phyloP scores from a whole-genome alignment of 2,113 vertebrate species.

The Opisthocomus hoazin region DNA sequence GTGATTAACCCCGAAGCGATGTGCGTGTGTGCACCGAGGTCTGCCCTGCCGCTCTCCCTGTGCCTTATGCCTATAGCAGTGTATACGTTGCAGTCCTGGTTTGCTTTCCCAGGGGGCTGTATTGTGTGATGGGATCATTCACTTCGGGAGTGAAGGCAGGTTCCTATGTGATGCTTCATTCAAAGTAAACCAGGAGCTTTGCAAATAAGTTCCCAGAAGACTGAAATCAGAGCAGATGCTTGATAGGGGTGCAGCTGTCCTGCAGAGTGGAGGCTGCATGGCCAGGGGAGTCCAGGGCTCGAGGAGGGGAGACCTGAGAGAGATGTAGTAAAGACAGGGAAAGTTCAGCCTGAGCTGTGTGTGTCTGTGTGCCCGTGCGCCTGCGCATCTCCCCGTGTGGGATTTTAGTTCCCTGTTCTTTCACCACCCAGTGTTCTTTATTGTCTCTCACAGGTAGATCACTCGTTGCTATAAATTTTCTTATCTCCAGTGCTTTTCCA shows the following conservation, averaged over 20 bases:
- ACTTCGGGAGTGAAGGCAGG: rapidly evolving
- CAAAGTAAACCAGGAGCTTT: not conserved
- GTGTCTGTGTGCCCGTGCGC: not conserved
- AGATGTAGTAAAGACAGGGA: not conserved
- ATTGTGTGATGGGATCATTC: not conserved
- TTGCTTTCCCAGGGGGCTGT: not conserved
- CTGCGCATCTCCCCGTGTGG: not conserved
- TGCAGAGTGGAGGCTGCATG: not conserved
- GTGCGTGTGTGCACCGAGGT: not conserved
- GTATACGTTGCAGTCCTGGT: not conserved
- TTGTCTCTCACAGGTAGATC: constrained; percentile 70
- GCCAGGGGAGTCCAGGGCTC: not conserved
- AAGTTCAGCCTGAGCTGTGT: not conserved
- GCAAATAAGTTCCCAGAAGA: not conserved
- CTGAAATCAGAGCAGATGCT: not conserved
- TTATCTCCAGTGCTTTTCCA: constrained; percentile 76
- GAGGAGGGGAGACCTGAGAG: not conserved
- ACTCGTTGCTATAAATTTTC: constrained; percentile 68
- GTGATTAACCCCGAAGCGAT: not conserved
- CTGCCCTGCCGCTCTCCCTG: not conserved
- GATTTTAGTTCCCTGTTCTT: not conserved
- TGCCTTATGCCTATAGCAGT: rapidly evolving
- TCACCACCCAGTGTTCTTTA: constrained; percentile 29
- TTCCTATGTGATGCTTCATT: rapidly evolving
- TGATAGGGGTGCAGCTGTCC: not conserved